A percentile compares a stretch with the other conserved stretches of the same genome.
Evolutionary conservation across 2,113 vertebrate species (phyloP).

Genomic region (Lipophrys pholis): DNA sequence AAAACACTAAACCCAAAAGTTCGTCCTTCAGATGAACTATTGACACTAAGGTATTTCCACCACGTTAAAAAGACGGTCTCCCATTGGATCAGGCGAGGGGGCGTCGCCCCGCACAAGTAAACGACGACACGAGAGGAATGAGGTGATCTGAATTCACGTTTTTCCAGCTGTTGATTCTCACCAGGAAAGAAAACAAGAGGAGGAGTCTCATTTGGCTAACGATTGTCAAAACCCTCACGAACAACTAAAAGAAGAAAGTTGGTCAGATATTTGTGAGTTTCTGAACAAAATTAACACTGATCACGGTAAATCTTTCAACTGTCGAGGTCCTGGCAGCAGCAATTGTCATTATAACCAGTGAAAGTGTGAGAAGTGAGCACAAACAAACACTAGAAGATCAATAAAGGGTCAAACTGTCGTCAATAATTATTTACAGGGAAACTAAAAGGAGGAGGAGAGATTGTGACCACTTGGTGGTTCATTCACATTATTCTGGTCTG

Average conservation of each 20-base stretch:
- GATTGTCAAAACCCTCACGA: slow-evolving; percentile 34
- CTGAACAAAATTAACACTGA: background rate
- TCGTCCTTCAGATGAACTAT: no score
- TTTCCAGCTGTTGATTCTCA: slow-evolving; percentile 28
- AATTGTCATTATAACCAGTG: slow-evolving; percentile 22
- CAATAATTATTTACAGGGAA: no score
- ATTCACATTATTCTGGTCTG: no score
- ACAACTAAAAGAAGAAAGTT: background rate
- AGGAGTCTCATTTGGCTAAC: slow-evolving; percentile 16
- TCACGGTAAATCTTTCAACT: slow-evolving; percentile 17
- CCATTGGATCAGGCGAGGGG: no score
- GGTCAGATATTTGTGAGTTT: slow-evolving; percentile 9
- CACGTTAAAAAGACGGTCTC: no score
- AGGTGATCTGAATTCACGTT: slow-evolving; percentile 48
- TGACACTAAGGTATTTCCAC: no score
- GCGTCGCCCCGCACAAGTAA: background rate
- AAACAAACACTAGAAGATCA: background rate
- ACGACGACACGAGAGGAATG: slow-evolving; percentile 20
- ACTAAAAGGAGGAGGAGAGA: no score
- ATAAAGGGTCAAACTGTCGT: background rate
- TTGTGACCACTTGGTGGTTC: no score
- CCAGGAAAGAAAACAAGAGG: slow-evolving; percentile 4
- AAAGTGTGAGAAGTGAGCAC: background rate
- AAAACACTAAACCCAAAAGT: no score
- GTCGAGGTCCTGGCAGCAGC: slow-evolving; percentile 42